Conservation (phyloP, 2,888 invertebrate genomes). For the Eretmocerus hayati region DNA sequence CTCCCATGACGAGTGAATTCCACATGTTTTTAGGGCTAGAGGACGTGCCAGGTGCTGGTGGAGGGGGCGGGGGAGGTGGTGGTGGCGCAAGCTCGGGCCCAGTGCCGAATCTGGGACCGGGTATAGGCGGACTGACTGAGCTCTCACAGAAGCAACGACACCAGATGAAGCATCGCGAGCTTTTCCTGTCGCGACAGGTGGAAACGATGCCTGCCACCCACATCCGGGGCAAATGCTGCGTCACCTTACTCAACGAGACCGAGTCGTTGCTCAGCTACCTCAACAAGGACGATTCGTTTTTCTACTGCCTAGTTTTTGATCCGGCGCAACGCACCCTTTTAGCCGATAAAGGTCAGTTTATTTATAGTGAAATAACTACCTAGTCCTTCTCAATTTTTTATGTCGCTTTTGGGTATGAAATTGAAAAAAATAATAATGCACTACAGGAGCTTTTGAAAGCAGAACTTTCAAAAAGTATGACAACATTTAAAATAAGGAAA, state of each 20-base stretch:
- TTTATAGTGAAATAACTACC: too few relatives aligned
- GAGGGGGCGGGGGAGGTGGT: slow-evolving; percentile 44
- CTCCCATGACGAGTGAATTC: too few relatives aligned
- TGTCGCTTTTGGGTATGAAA: too few relatives aligned
- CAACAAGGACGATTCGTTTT: slow-evolving; percentile 98
- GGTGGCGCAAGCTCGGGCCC: slow-evolving; percentile 2
- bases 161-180: slow-evolving; percentile 94
- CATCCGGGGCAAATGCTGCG: slow-evolving; percentile 98
- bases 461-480: too few relatives aligned
- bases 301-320: slow-evolving; percentile 99
- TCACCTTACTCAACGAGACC: slow-evolving; percentile 97
- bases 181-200: slow-evolving; percentile 95
- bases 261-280: slow-evolving; percentile 95
- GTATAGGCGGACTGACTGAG: slow-evolving; percentile 55
- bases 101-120: slow-evolving; percentile 6
- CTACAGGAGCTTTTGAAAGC: too few relatives aligned
- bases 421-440: too few relatives aligned
- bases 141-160: slow-evolving; percentile 80
- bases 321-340: slow-evolving; percentile 97
- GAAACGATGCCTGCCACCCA: slow-evolving; percentile 98
- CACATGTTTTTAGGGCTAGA: slow-evolving; percentile 32
- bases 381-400: too few relatives aligned
- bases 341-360: slow-evolving; percentile 93
- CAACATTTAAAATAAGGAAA: too few relatives aligned
- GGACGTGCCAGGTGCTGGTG: slow-evolving; percentile 30